Percentiles rank a stretch among this genome's conserved stretches.
Conservation (phyloP, 2,888 invertebrate genomes). For the Lysandra bellargus region DNA sequence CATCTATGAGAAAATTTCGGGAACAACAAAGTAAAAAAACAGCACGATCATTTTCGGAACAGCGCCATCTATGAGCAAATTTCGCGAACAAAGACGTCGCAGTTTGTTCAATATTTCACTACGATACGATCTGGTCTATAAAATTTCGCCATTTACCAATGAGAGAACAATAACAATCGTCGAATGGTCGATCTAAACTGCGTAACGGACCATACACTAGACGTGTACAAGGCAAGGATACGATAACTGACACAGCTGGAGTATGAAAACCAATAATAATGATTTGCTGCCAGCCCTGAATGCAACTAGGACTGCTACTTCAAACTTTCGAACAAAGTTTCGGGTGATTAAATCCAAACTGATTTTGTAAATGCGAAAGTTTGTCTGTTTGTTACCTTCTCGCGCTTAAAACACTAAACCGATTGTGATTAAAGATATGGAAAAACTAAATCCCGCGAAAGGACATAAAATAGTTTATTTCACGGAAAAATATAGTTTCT, state of each 20-base stretch:
- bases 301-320: conserved; percentile 29
- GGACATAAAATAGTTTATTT: too few relatives aligned
- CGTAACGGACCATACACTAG: conserved; percentile 37
- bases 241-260: conserved; percentile 39
- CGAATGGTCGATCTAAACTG: conserved; percentile 33
- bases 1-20: background rate
- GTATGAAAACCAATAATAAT: conserved; percentile 41
- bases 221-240: conserved; percentile 35
- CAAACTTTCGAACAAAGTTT: background rate
- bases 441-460: too few relatives aligned
- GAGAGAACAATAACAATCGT: conserved; percentile 28
- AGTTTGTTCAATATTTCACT: background rate
- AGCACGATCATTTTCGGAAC: background rate
- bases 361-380: too few relatives aligned
- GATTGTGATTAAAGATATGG: too few relatives aligned
- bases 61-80: background rate
- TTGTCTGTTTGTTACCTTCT: too few relatives aligned
- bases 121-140: conserved; percentile 7
- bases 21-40: background rate
- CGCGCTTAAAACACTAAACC: too few relatives aligned
- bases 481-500: too few relatives aligned
- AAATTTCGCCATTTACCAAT: conserved; percentile 22
- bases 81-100: background rate
- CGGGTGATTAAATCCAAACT: too few relatives aligned
- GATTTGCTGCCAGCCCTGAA: conserved; percentile 39